A percentile compares a stretch with the other conserved stretches of the same genome.
These are phyloP conservation scores for Drosophila neonasuta DNA, from an alignment of 2,888 invertebrate species.

Conservation along the genomic window DNA sequence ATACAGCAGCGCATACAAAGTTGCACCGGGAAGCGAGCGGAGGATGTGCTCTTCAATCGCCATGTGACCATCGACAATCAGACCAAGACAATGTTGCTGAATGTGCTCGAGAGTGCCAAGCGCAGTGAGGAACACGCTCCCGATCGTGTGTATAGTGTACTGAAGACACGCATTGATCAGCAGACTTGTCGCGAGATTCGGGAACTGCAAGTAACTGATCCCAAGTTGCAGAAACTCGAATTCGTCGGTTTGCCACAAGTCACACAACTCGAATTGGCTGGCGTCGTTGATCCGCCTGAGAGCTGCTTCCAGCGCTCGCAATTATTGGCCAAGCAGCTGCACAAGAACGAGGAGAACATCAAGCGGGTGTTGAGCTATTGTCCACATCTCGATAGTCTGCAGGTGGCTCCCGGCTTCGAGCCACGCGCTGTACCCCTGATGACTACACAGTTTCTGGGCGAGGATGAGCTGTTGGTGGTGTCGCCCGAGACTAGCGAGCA, in stretches of 20 bases:
- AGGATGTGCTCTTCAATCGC: conserved; percentile 75
- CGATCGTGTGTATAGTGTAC: not conserved
- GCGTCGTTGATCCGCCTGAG: not conserved
- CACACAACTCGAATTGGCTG: conserved; percentile 37
- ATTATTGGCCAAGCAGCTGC: conserved; percentile 47
- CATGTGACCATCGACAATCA: conserved; percentile 66
- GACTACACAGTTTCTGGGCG: conserved; percentile 11
- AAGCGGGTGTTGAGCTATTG: conserved; percentile 60
- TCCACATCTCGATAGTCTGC: conserved; percentile 62
- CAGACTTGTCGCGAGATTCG: conserved; percentile 29
- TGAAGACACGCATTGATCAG: conserved; percentile 34
- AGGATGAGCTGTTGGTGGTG: conserved; percentile 1
- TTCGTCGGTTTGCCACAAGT: conserved; percentile 52
- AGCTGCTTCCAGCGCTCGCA: conserved; percentile 62
- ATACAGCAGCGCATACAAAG: conserved; percentile 59
- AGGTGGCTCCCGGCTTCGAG: conserved; percentile 46
- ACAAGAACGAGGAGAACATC: conserved; percentile 43
- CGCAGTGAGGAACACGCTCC: conserved; percentile 42
- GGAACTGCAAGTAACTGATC: conserved; percentile 34
- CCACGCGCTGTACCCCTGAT: not conserved
- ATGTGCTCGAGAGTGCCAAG: conserved; percentile 67
- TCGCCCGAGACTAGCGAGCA: conserved; percentile 15
- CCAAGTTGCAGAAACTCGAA: conserved; percentile 35
- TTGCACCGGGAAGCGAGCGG: conserved; percentile 58
- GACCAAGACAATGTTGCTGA: conserved; percentile 67